These are phyloP conservation scores for Aphidius gifuensis DNA, from an alignment of 1,140 invertebrate genomes.

Conservation along the genomic window DNA sequence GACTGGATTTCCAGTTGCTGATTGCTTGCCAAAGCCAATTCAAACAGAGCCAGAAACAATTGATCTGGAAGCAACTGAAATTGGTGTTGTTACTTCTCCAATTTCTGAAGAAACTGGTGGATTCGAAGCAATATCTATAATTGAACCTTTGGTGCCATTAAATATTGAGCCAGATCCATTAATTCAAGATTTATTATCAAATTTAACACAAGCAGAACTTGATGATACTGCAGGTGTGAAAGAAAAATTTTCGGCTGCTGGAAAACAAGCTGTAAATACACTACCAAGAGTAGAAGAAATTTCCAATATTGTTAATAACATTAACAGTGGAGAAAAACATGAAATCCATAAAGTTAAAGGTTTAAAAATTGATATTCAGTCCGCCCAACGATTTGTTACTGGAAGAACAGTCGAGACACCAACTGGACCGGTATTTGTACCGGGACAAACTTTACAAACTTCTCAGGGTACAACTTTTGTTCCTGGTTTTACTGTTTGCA, in stretches of 20 bases:
- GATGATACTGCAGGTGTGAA: constrained; percentile 59
- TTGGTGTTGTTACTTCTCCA: constrained; percentile 43
- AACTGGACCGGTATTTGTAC: constrained; percentile 65
- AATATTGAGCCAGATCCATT: constrained; percentile 51
- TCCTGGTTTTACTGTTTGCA: constrained; percentile 69
- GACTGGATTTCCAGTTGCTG: constrained; percentile 45
- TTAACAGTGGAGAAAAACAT: constrained; percentile 60
- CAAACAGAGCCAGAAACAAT: constrained; percentile 55
- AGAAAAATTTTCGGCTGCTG: constrained; percentile 57
- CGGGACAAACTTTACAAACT: constrained; percentile 70
- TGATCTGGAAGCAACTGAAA: constrained; percentile 36
- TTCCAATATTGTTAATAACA: constrained; percentile 61
- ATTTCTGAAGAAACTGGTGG: constrained; percentile 57
- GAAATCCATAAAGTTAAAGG: constrained; percentile 63
- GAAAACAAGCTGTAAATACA: constrained; percentile 52
- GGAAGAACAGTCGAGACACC: constrained; percentile 71
- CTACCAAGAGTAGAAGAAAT: constrained; percentile 66
- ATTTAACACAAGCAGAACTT: constrained; percentile 57
- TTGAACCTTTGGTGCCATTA: constrained; percentile 61
- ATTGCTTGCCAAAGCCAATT: constrained; percentile 56
- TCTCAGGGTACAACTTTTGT: constrained; percentile 66
- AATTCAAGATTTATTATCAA: constrained; percentile 39
- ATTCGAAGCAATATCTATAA: constrained; percentile 63
- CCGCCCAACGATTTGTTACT: constrained; percentile 63
- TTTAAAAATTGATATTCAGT: constrained; percentile 63